Evolutionary conservation across 2,888 invertebrate species (phyloP).

Genomic region (Eupithecia pulchellata): DNA sequence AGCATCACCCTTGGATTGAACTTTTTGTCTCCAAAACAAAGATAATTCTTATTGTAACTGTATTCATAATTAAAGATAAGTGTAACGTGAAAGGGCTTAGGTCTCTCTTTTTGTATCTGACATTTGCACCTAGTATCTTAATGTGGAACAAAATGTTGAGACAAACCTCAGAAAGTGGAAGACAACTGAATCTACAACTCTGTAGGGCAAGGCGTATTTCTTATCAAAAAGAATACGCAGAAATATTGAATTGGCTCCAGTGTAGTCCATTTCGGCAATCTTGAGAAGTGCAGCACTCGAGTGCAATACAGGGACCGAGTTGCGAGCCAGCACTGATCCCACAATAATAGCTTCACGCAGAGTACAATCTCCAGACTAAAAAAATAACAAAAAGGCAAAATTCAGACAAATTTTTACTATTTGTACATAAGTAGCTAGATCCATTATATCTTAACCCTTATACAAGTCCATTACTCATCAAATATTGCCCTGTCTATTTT

Average conservation of each 20-base stretch:
- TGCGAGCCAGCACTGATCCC: constrained; percentile 95
- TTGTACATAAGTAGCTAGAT: background rate
- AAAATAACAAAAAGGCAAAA: constrained; percentile 28
- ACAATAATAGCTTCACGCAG: constrained; percentile 97
- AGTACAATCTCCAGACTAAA: constrained; percentile 95
- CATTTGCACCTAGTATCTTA: no score
- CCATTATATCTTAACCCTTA: background rate
- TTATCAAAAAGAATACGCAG: constrained; percentile 97
- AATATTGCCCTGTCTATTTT: background rate
- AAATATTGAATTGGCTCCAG: constrained; percentile 98
- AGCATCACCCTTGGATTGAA: no score
- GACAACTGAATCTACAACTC: constrained; percentile 97
- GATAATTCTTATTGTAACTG: no score
- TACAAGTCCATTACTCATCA: background rate
- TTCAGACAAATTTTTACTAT: background rate
- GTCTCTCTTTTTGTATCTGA: no score
- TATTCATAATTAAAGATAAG: no score
- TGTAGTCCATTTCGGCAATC: constrained; percentile 99
- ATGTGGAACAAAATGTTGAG: background rate
- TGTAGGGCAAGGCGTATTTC: constrained; percentile 98
- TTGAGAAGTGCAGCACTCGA: constrained; percentile 97
- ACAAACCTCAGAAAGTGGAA: constrained; percentile 95
- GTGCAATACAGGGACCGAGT: constrained; percentile 97
- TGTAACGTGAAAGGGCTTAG: background rate
- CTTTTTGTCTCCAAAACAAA: no score